Conservation (phyloP, 2,888 invertebrate genomes). For the Nineta flava region DNA sequence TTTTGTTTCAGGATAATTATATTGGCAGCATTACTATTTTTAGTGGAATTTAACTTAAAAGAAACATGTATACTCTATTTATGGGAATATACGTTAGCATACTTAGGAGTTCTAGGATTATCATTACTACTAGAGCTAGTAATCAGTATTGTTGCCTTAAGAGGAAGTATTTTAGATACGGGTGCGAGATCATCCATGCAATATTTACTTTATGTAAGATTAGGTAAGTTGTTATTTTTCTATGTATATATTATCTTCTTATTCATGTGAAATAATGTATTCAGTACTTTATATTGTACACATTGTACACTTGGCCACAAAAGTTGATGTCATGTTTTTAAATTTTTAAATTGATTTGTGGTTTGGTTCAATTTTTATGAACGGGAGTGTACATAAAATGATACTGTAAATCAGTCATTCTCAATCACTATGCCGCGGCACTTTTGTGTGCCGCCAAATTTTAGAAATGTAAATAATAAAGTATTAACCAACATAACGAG, state of each 20-base stretch:
- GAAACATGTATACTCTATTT: constrained; percentile 32
- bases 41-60: constrained; percentile 37
- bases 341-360: too few relatives aligned
- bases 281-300: too few relatives aligned
- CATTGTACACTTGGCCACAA: too few relatives aligned
- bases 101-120: constrained; percentile 38
- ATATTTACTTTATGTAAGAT: constrained; percentile 60
- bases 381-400: too few relatives aligned
- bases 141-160: constrained; percentile 57
- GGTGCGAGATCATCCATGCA: constrained; percentile 57
- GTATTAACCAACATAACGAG: too few relatives aligned
- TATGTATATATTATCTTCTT: background rate
- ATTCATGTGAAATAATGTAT: background rate
- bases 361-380: too few relatives aligned
- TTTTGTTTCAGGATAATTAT: constrained; percentile 40
- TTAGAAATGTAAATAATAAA: too few relatives aligned
- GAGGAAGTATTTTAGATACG: constrained; percentile 67
- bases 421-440: too few relatives aligned
- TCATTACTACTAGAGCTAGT: constrained; percentile 50
- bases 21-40: constrained; percentile 36
- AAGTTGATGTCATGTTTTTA: too few relatives aligned
- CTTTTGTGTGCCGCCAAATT: too few relatives aligned
- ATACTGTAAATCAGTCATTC: too few relatives aligned
- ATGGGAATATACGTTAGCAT: constrained; percentile 43
- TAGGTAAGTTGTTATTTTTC: constrained; percentile 39